Evolutionary conservation across 2,113 vertebrate species (phyloP).

Genomic region (Catharus minimus): DNA sequence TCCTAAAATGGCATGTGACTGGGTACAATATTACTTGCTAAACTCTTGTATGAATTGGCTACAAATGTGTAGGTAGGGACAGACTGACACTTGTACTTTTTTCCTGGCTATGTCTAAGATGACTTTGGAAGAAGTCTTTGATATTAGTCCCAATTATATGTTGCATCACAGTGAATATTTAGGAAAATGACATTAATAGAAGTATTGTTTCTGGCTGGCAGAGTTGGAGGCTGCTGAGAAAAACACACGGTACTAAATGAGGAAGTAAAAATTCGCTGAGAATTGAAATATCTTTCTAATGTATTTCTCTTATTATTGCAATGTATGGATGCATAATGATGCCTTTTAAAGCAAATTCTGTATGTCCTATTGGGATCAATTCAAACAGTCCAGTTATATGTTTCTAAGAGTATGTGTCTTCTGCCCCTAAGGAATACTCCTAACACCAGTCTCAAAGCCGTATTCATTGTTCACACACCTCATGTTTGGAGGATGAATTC

Average conservation of each 20-base stretch:
- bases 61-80: background rate
- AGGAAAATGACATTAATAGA: background rate
- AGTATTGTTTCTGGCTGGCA: background rate
- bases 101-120: background rate
- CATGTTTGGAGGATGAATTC: background rate
- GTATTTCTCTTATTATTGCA: background rate
- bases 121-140: background rate
- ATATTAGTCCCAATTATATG: background rate
- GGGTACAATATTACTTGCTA: background rate
- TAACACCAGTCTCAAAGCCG: background rate
- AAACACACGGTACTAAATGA: background rate
- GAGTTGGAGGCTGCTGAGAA: background rate
- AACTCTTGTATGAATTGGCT: background rate
- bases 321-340: background rate
- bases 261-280: background rate
- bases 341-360: background rate
- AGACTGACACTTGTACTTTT: background rate
- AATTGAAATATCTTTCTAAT: background rate
- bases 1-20: background rate
- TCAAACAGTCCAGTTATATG: background rate
- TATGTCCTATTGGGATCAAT: background rate
- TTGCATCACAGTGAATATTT: background rate
- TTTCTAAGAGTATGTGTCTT: background rate
- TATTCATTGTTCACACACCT: accelerated
- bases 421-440: background rate